Conservation (phyloP, 2,888 invertebrate genomes). For the Fragum fragum region DNA sequence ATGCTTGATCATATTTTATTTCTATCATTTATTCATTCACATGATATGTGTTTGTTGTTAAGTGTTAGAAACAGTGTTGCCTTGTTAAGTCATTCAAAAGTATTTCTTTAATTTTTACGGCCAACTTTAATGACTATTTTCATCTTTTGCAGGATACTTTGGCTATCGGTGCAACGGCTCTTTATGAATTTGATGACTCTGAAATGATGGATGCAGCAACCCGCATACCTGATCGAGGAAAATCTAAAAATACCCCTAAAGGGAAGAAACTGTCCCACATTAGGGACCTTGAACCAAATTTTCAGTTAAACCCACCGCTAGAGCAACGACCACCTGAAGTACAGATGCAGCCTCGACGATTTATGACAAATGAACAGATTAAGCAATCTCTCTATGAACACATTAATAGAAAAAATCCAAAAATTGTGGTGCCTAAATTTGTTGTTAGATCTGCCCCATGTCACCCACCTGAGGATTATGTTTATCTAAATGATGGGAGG, state of each 20-base stretch:
- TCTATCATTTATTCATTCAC: neutral
- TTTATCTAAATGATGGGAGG: slow-evolving; percentile 68
- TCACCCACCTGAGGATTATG: slow-evolving; percentile 80
- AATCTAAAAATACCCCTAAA: slow-evolving; percentile 11
- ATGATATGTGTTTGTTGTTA: neutral
- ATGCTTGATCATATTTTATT: too few species aligned
- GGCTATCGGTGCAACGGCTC: slow-evolving; percentile 13
- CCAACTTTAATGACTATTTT: slow-evolving; percentile 62
- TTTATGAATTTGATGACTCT: slow-evolving; percentile 62
- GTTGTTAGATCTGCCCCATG: slow-evolving; percentile 83
- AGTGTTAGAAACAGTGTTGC: neutral
- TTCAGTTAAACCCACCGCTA: slow-evolving; percentile 8
- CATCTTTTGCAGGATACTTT: slow-evolving; percentile 54
- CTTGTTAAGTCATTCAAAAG: neutral
- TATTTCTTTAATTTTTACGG: slow-evolving; percentile 9
- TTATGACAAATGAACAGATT: slow-evolving; percentile 51
- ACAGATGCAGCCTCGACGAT: slow-evolving; percentile 31
- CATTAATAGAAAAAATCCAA: slow-evolving; percentile 58
- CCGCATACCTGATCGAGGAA: slow-evolving; percentile 51
- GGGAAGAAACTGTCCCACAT: slow-evolving; percentile 18
- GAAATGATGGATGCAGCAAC: slow-evolving; percentile 51
- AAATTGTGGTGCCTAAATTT: slow-evolving; percentile 69
- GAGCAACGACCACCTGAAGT: slow-evolving; percentile 26
- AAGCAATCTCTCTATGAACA: slow-evolving; percentile 50
- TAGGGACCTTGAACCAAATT: slow-evolving; percentile 18